These are phyloP conservation scores for Grus americana DNA, from an alignment of 2,113 vertebrate genomes.

Conservation along the genomic window DNA sequence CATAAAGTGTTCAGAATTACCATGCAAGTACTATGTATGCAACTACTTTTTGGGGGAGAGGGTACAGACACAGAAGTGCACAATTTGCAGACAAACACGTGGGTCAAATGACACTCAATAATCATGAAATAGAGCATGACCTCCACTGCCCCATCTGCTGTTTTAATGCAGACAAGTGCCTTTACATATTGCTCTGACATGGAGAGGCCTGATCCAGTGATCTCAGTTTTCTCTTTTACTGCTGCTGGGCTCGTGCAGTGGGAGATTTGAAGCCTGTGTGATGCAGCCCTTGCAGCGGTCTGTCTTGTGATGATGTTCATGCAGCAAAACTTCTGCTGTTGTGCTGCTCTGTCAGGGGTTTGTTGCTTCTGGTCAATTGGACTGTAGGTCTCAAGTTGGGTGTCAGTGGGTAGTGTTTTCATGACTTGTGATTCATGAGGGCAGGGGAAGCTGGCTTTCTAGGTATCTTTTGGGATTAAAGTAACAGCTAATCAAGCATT, in stretches of 20 bases:
- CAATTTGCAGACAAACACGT: neutral
- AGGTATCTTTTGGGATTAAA: neutral
- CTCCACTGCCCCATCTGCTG: too few relatives aligned
- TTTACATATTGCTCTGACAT: neutral
- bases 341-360: neutral
- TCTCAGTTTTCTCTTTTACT: neutral
- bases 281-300: neutral
- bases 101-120: neutral
- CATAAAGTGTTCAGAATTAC: neutral
- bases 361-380: neutral
- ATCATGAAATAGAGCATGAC: neutral
- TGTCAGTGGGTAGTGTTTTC: neutral
- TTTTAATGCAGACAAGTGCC: neutral
- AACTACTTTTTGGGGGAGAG: accelerated
- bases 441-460: neutral
- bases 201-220: neutral
- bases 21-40: neutral
- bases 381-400: neutral
- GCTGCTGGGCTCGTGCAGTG: neutral
- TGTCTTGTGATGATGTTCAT: neutral
- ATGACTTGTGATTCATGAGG: neutral
- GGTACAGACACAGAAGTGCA: neutral
- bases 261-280: neutral
- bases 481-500: neutral
- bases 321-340: neutral